phyloP scores from a whole-genome alignment of 2,888 invertebrate genomes.

The Pantelozetes paolii region DNA sequence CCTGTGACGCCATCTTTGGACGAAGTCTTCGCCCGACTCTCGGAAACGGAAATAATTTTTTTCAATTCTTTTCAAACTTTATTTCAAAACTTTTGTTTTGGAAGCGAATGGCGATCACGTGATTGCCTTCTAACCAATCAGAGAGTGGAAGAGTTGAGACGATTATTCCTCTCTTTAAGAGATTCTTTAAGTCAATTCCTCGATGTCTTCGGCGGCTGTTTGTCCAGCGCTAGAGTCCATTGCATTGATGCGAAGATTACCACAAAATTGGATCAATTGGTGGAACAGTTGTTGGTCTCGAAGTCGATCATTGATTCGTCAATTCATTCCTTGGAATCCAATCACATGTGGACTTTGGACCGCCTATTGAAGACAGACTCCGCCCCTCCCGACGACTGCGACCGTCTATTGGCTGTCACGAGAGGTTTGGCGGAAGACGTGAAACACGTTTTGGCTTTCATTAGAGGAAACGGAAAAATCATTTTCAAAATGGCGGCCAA shows the following conservation, averaged over 20 bases:
- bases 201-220: background rate
- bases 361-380: background rate
- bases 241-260: background rate
- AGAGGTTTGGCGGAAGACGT: conserved; percentile 83
- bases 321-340: background rate
- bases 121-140: background rate
- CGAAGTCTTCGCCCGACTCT: background rate
- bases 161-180: too few species aligned
- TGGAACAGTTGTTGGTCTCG: background rate
- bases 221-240: background rate
- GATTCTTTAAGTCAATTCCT: background rate
- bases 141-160: background rate
- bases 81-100: background rate
- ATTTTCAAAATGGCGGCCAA: conserved; percentile 43
- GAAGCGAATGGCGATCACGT: conserved; percentile 4
- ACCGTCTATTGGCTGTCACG: conserved; percentile 80
- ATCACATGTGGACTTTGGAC: background rate
- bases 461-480: conserved; percentile 60
- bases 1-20: background rate
- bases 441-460: conserved; percentile 80
- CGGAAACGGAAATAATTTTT: background rate
- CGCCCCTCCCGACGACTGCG: conserved; percentile 64
- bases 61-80: background rate
- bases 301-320: background rate
- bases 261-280: conserved; percentile 1